These are phyloP conservation scores for Okapia johnstoni DNA, from an alignment of 2,113 vertebrate genomes.

Conservation along the genomic window DNA sequence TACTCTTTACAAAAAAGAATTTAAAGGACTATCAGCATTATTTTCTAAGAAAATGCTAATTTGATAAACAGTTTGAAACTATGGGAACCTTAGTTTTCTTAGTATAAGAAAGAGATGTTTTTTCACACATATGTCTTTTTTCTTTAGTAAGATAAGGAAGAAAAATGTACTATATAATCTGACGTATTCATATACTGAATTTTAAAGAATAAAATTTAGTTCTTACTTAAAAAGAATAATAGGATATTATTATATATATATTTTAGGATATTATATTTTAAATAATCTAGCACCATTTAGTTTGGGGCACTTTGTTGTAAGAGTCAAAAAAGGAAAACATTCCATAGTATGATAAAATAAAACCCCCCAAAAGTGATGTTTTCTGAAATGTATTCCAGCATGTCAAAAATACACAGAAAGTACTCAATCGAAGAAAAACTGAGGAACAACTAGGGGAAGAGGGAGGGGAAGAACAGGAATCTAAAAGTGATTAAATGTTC, in stretches of 20 bases:
- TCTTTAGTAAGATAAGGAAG: slow-evolving; percentile 14
- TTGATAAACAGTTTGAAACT: neutral
- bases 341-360: neutral
- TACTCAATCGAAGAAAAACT: neutral
- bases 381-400: neutral
- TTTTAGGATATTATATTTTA: neutral
- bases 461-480: neutral
- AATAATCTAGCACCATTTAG: neutral
- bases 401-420: neutral
- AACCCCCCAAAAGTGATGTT: neutral
- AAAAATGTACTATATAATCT: neutral
- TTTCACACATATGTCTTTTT: neutral
- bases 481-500: neutral
- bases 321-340: slow-evolving; percentile 14
- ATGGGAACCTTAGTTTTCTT: neutral
- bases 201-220: neutral
- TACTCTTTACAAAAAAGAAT: neutral
- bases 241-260: neutral
- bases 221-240: neutral
- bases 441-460: neutral
- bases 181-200: neutral
- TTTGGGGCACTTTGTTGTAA: neutral
- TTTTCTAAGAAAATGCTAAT: neutral
- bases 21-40: neutral
- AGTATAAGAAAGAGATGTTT: neutral